Percentiles rank a stretch among this genome's conserved stretches.
Evolutionary conservation across 2,888 invertebrate species (phyloP).

Genomic region (Microctonus brassicae): DNA sequence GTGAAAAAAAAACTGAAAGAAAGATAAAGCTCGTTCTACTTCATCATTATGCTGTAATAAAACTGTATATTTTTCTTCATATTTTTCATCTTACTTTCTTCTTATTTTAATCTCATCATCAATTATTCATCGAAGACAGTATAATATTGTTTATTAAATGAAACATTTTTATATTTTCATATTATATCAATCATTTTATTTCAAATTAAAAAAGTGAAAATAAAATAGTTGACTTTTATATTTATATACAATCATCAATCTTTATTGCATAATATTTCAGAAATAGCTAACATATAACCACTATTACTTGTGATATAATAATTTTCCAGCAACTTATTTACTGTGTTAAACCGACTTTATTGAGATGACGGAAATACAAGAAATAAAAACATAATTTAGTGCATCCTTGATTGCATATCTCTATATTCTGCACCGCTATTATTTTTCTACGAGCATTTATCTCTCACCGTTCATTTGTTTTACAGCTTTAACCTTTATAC

Average conservation of each 20-base stretch:
- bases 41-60: constrained; percentile 6
- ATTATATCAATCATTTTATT: background rate
- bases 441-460: background rate
- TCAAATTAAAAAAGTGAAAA: too few species aligned
- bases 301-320: background rate
- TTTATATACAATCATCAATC: too few species aligned
- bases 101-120: constrained; percentile 13
- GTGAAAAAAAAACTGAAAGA: background rate
- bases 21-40: constrained; percentile 5
- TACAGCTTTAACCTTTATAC: background rate
- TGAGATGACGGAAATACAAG: background rate
- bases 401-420: background rate
- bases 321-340: background rate
- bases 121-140: constrained; percentile 19
- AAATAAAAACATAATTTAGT: background rate
- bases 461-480: background rate
- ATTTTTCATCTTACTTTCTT: constrained; percentile 7
- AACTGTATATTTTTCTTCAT: background rate
- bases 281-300: too few species aligned
- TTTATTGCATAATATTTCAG: too few species aligned
- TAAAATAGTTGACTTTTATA: too few species aligned
- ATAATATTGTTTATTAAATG: background rate
- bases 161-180: background rate
- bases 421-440: background rate
- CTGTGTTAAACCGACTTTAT: background rate